Percentiles rank a stretch among this genome's conserved stretches.
These are phyloP conservation scores for Chloroclysta siterata DNA, from an alignment of 2,888 invertebrate species.

Conservation along the genomic window DNA sequence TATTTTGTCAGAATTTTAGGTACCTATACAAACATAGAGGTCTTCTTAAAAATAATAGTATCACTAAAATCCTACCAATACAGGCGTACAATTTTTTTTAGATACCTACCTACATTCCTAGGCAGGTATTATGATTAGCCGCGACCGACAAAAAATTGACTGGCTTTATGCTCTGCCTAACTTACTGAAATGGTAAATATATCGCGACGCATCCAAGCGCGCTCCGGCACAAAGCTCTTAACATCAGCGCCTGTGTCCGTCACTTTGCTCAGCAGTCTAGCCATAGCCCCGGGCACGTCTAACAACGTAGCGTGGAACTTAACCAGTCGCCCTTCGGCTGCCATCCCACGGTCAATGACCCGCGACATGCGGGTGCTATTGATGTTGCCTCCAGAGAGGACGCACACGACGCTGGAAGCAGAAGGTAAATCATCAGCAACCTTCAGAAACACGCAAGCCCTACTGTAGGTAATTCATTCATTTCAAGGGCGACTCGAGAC, in stretches of 20 bases:
- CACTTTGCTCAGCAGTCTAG: conserved; percentile 90
- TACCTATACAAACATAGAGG: too few species aligned
- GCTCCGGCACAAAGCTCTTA: conserved; percentile 95
- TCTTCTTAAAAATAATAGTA: too few species aligned
- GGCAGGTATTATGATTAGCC: too few species aligned
- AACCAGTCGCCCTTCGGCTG: conserved; percentile 90
- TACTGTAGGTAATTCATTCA: too few species aligned
- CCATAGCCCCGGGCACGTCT: conserved; percentile 92
- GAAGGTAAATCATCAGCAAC: background rate
- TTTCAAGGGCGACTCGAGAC: too few species aligned
- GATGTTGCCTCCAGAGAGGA: conserved; percentile 93
- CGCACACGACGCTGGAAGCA: conserved; percentile 88
- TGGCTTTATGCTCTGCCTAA: too few species aligned
- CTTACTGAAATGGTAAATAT: conserved; percentile 83
- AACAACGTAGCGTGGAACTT: conserved; percentile 82
- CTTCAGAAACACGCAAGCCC: background rate
- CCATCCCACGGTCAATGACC: conserved; percentile 92
- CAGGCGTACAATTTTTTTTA: too few species aligned
- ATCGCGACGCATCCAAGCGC: conserved; percentile 94
- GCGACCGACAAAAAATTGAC: too few species aligned
- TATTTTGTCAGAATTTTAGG: too few species aligned
- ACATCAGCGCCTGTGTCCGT: conserved; percentile 91
- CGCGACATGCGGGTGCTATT: conserved; percentile 93
- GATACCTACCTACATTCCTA: too few species aligned
- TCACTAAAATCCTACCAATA: too few species aligned